Conservation (phyloP, 1,140 invertebrate species). For the Drosophila punjabiensis region DNA sequence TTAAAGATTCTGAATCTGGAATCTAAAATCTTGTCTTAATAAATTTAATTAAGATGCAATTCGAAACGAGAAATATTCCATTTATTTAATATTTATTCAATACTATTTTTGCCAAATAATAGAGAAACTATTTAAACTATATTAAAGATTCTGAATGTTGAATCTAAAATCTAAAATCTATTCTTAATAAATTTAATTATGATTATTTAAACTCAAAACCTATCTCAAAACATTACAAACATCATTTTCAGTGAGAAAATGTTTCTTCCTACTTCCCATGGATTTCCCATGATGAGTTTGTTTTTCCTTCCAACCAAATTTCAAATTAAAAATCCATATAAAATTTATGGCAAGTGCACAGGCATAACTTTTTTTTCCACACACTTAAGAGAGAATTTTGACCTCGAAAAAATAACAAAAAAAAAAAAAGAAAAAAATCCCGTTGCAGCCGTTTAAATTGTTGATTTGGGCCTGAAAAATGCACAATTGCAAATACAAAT, state of each 20-base stretch:
- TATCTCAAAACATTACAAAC: not conserved
- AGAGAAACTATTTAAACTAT: no score
- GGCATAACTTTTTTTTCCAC: constrained; percentile 43
- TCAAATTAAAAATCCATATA: constrained; percentile 69
- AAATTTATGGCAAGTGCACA: constrained; percentile 35
- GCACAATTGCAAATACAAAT: constrained; percentile 10
- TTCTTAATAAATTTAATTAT: no score
- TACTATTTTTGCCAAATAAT: no score
- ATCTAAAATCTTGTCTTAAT: no score
- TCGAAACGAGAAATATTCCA: no score
- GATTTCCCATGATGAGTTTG: constrained; percentile 2
- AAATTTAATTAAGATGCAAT: no score
- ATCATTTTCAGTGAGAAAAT: not conserved
- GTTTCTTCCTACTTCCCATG: not conserved
- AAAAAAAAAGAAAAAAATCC: not conserved
- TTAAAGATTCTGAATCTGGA: no score
- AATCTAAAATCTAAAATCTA: no score
- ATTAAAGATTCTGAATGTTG: no score
- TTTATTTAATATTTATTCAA: no score
- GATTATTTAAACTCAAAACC: not conserved
- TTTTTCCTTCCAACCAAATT: not conserved
- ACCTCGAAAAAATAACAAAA: constrained; percentile 1
- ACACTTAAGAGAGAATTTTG: constrained; percentile 3
- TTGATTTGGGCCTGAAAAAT: constrained; percentile 17
- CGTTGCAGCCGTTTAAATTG: constrained; percentile 22